phyloP scores from a whole-genome alignment of 2,797 vertebrate species.

The Paedocypris micromegethes region DNA sequence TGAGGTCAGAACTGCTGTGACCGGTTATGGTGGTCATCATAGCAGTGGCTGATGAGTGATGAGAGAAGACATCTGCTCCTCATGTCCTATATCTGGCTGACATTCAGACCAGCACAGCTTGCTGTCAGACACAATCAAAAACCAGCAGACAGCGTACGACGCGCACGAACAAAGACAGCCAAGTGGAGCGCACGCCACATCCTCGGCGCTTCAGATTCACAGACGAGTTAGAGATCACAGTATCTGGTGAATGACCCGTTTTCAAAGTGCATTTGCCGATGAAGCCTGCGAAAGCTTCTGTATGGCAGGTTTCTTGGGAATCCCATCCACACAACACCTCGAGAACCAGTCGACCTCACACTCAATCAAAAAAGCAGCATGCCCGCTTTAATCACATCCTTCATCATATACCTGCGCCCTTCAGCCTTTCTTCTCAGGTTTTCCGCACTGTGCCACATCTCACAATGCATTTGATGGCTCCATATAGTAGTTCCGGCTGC shows the following conservation, averaged over 20 bases:
- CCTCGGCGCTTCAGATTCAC: constrained; percentile 2
- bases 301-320: constrained; percentile 11
- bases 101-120: constrained; percentile 41
- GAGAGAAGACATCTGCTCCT: constrained; percentile 46
- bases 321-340: background rate
- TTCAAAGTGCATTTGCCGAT: constrained; percentile 1
- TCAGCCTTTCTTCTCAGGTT: no score
- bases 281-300: constrained; percentile 1
- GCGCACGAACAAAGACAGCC: constrained; percentile 27
- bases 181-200: constrained; percentile 25
- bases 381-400: background rate
- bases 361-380: constrained; percentile 6
- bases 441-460: no score
- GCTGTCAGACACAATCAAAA: constrained; percentile 56
- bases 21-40: constrained; percentile 33
- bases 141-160: constrained; percentile 36
- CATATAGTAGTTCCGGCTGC: no score
- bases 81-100: constrained; percentile 47
- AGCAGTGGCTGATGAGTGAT: constrained; percentile 33
- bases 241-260: background rate
- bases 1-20: constrained; percentile 4
- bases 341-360: background rate
- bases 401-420: background rate
- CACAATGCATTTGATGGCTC: no score
- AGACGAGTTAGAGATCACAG: background rate